phyloP scores from a whole-genome alignment of 2,797 vertebrate species.

The Poeciliopsis gracilis region DNA sequence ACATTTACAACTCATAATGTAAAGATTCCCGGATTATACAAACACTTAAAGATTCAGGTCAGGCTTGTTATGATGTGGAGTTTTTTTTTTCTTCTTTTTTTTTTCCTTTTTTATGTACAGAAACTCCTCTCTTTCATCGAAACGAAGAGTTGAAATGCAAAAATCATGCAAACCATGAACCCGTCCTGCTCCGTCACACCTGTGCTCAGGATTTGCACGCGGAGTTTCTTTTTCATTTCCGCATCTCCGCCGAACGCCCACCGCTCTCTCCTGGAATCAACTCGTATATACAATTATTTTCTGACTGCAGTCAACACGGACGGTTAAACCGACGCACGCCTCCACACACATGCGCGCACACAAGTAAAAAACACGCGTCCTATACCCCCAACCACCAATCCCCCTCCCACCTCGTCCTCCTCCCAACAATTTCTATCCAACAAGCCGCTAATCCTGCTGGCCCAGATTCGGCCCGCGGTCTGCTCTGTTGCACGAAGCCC shows the following conservation, averaged over 20 bases:
- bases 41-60: constrained; percentile 8
- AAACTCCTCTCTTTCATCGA: background rate
- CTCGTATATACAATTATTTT: constrained; percentile 41
- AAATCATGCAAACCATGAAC: constrained; percentile 50
- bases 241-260: constrained; percentile 4
- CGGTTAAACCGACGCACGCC: constrained; percentile 53
- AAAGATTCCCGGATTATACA: constrained; percentile 12
- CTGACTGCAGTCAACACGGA: constrained; percentile 41
- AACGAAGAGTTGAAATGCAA: constrained; percentile 35
- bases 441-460: constrained; percentile 79
- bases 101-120: background rate
- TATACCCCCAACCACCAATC: constrained; percentile 1
- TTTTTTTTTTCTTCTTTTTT: constrained; percentile 1
- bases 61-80: background rate
- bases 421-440: constrained; percentile 73
- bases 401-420: constrained; percentile 15
- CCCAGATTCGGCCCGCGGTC: constrained; percentile 77
- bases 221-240: background rate
- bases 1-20: constrained; percentile 15
- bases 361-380: background rate
- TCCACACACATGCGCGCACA: background rate
- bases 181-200: constrained; percentile 18
- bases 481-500: constrained; percentile 63
- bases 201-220: constrained; percentile 3
- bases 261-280: constrained; percentile 6